phyloP scores from a whole-genome alignment of 2,797 vertebrate genomes.

The Oreochromis mossambicus region DNA sequence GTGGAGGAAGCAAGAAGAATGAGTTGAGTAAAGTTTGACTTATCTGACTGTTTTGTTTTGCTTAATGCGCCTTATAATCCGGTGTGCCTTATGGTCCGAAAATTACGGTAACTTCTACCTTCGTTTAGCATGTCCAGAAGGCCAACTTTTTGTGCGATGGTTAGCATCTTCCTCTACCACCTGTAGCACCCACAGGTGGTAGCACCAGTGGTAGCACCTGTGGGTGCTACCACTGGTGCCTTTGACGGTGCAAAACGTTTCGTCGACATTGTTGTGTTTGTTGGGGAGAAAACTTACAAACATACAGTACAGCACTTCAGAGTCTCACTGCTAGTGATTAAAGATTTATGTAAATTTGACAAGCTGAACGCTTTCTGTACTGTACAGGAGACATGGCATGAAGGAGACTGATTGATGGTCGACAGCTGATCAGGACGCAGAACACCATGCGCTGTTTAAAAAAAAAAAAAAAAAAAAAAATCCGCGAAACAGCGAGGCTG shows the following conservation, averaged over 20 bases:
- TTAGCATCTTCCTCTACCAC: not conserved
- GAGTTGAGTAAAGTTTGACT: not conserved
- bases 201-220: no score
- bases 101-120: not conserved
- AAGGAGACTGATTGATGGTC: not conserved
- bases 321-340: not conserved
- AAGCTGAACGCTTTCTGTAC: not conserved
- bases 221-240: not conserved
- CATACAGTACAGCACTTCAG: not conserved
- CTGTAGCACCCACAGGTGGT: no score
- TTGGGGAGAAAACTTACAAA: not conserved
- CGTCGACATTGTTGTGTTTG: not conserved
- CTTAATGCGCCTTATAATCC: not conserved
- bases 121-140: not conserved
- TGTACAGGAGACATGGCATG: not conserved
- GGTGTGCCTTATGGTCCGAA: not conserved
- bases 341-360: not conserved
- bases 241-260: not conserved
- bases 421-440: not conserved
- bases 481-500: not conserved
- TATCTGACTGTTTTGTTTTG: not conserved
- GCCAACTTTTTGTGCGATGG: not conserved
- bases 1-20: not conserved
- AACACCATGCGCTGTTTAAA: not conserved
- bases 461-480: no score